Evolutionary conservation across 2,113 vertebrate species (phyloP), one percentile per base, ranked within the genome.

Genomic region (Heliornis fulica): DNA sequence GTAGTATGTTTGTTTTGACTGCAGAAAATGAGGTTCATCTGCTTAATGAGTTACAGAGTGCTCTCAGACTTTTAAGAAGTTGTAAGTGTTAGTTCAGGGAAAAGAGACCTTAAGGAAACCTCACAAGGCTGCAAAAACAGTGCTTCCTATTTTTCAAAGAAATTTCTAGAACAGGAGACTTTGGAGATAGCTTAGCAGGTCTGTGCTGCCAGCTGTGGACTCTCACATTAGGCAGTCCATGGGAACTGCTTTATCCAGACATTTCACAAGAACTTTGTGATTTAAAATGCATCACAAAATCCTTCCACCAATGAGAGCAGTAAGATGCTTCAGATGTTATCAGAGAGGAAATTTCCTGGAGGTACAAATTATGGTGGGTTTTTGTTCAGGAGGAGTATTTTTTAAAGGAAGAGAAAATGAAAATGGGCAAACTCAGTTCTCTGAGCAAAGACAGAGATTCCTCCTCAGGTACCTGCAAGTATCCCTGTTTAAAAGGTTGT

Each of bases 251-350:
- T 70, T 14, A 46, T 32, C 51, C 60, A 84, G 34, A 15, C 41
- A 14, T 75, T 80, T 84, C 65, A 7, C 21, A 64, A 64, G 80
- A 81, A 40, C 77, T 82, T 92, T 48, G n/a, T 82, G 74, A 84
- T 95, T 79, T 84, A 40, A 95, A 95, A 84, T 91, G 72, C 77
- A 78, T 91, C 13, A 50, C 80, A 91, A 89, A 92, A 32, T 12
- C 43, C 57, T 71, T 87, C 87, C 48, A 84, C 31, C 43, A 68
- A 15, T 29, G 51, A 61, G 38, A 50, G n/a, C 74, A 82, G 48
- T 29, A 57, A 70, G 74, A 66, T 75, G 60, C 31, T 71, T 95
- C 78, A 65, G 31, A 76, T 71, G 38, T 21, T 43, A 68, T 50
- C 69, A 83, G 40, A 82, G 60, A 65, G 82, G 57, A 77, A 26